A percentile compares a stretch with the other conserved stretches of the same genome.
These are phyloP conservation scores for Cyclopterus lumpus DNA, from an alignment of 2,797 vertebrate species.

Conservation along the genomic window DNA sequence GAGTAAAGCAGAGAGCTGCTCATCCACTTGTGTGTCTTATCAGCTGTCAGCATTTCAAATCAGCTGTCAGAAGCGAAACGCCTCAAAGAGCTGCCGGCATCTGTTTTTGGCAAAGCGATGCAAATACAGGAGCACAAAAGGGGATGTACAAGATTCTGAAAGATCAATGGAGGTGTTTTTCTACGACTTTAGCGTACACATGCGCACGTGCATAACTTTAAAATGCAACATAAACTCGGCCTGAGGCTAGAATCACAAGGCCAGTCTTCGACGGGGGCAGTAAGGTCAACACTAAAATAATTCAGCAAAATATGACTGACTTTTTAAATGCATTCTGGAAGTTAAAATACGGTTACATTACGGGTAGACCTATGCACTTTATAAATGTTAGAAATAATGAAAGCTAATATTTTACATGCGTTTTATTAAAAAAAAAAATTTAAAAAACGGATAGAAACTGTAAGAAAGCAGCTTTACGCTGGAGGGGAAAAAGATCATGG, in stretches of 20 bases:
- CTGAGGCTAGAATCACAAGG: constrained; percentile 25
- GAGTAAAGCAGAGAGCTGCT: background rate
- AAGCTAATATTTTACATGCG: background rate
- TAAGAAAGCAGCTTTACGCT: constrained; percentile 7
- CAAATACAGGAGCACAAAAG: background rate
- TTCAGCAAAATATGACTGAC: background rate
- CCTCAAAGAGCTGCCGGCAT: constrained; percentile 9
- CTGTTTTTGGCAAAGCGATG: constrained; percentile 8
- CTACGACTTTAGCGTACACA: constrained; percentile 12
- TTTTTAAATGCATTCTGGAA: background rate
- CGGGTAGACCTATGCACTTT: background rate
- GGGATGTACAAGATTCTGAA: background rate
- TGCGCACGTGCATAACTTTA: constrained; percentile 14
- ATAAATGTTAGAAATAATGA: constrained; percentile 3
- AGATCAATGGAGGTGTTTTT: constrained; percentile 1
- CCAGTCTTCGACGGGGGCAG: background rate
- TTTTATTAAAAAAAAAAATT: background rate
- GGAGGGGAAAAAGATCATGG: constrained; percentile 15
- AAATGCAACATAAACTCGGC: constrained; percentile 14
- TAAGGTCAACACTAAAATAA: background rate
- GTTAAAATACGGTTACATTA: background rate
- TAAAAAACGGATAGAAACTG: background rate
- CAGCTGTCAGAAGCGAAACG: constrained; percentile 11
- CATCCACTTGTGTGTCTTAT: background rate
- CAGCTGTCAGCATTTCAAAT: constrained; percentile 1